A percentile compares a stretch with the other conserved stretches of the same genome.
phyloP scores from a whole-genome alignment of 2,113 vertebrate genomes.

The Vombatus ursinus region DNA sequence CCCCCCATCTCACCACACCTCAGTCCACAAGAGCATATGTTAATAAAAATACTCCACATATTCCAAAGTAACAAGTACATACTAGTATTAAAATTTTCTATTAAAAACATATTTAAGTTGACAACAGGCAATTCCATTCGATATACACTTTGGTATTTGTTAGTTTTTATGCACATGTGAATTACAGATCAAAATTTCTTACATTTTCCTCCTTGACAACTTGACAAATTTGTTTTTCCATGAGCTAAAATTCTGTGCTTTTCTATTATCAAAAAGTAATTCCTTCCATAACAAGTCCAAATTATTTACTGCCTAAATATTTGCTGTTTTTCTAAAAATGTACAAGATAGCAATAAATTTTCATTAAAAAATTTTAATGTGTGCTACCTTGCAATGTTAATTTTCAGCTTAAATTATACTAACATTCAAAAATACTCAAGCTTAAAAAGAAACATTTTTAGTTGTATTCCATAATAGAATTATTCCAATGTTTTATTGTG shows the following conservation, averaged over 20 bases:
- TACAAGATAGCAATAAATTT: not conserved
- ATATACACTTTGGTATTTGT: not conserved
- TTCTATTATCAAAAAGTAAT: not conserved
- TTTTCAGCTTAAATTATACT: slow-evolving; percentile 13
- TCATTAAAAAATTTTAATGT: not conserved
- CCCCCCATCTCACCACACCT: not conserved
- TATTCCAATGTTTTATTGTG: not conserved
- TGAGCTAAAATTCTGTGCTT: not conserved
- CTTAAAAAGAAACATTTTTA: slow-evolving; percentile 35
- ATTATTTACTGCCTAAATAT: not conserved
- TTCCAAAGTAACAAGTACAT: not conserved
- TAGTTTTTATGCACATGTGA: not conserved
- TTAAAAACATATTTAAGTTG: slow-evolving; percentile 28
- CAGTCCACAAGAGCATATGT: not conserved
- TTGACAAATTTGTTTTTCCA: not conserved
- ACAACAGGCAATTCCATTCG: slow-evolving; percentile 32
- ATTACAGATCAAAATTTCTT: not conserved
- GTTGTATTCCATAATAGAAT: not conserved
- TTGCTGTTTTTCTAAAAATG: not conserved
- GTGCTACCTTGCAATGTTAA: not conserved
- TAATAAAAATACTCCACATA: not conserved
- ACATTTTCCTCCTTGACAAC: not conserved
- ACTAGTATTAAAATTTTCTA: not conserved
- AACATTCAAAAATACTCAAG: slow-evolving; percentile 4
- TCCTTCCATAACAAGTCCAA: not conserved